A percentile compares a stretch with the other conserved stretches of the same genome.
These are phyloP conservation scores for Philonicus albiceps DNA, from an alignment of 2,888 invertebrate species.

Conservation along the genomic window DNA sequence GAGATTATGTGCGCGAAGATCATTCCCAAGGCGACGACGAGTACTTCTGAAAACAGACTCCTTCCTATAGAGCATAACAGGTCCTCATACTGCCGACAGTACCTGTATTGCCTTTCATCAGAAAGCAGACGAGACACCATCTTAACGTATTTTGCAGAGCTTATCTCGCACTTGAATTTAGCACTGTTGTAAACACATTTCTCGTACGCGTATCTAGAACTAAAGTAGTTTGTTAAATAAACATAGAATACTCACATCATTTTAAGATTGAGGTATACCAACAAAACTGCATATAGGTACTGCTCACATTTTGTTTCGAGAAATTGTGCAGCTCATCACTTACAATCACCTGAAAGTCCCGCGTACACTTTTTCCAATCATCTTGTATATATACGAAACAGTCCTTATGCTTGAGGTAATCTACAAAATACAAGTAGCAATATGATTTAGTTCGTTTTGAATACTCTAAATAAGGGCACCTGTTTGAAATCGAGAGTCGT, in stretches of 20 bases:
- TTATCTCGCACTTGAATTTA: conserved; percentile 59
- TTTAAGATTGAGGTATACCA: conserved; percentile 55
- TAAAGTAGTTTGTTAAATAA: conserved; percentile 48
- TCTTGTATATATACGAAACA: conserved; percentile 60
- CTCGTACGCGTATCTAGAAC: conserved; percentile 62
- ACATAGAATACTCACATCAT: neutral
- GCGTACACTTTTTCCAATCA: conserved; percentile 60
- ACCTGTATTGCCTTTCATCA: conserved; percentile 61
- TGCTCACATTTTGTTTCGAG: conserved; percentile 54
- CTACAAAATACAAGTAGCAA: conserved; percentile 50
- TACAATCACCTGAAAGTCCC: conserved; percentile 58
- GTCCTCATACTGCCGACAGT: conserved; percentile 58
- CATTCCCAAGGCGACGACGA: neutral
- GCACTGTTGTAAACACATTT: conserved; percentile 62
- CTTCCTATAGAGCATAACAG: conserved; percentile 52
- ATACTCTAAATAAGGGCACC: conserved; percentile 51
- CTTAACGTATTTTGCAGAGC: conserved; percentile 60
- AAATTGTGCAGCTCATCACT: conserved; percentile 56
- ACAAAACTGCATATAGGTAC: conserved; percentile 62
- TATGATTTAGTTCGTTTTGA: neutral
- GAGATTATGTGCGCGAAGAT: neutral
- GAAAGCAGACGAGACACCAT: conserved; percentile 61
- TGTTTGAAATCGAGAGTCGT: conserved; percentile 58
- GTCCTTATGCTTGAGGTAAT: conserved; percentile 60
- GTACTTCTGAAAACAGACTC: neutral